These are phyloP conservation scores for Heteromurus nitidus DNA, from an alignment of 2,888 invertebrate species.

Conservation along the genomic window DNA sequence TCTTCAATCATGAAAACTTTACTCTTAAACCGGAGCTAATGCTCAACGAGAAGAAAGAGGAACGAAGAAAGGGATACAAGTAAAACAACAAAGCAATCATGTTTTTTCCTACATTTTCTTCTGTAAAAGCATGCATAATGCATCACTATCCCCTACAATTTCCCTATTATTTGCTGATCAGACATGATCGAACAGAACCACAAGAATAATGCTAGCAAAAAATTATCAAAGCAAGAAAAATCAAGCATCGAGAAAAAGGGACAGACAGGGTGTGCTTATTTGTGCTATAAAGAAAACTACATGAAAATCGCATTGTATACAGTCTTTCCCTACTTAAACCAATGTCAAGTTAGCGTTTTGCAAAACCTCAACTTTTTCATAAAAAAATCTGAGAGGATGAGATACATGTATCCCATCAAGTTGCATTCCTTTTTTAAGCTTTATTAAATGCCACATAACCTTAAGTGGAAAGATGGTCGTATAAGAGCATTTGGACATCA, in stretches of 20 bases:
- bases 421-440: neutral
- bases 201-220: neutral
- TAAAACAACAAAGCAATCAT: neutral
- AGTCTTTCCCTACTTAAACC: no score
- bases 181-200: constrained; percentile 3
- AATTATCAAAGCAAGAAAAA: constrained; percentile 5
- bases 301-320: no score
- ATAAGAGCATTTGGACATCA: no score
- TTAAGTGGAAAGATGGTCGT: no score
- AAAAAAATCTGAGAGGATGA: neutral
- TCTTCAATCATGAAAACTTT: no score
- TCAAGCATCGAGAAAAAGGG: constrained; percentile 1
- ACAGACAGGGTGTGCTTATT: neutral
- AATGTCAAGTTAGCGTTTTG: constrained; percentile 4
- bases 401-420: neutral
- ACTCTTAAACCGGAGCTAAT: no score
- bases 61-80: no score
- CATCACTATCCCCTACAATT: neutral
- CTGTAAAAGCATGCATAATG: neutral
- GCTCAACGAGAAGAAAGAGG: neutral
- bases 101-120: neutral
- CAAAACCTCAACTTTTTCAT: neutral
- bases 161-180: constrained; percentile 19
- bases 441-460: neutral
- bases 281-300: neutral